These are phyloP conservation scores for Pantherophis guttatus DNA, from an alignment of 2,113 vertebrate genomes.

Conservation along the genomic window DNA sequence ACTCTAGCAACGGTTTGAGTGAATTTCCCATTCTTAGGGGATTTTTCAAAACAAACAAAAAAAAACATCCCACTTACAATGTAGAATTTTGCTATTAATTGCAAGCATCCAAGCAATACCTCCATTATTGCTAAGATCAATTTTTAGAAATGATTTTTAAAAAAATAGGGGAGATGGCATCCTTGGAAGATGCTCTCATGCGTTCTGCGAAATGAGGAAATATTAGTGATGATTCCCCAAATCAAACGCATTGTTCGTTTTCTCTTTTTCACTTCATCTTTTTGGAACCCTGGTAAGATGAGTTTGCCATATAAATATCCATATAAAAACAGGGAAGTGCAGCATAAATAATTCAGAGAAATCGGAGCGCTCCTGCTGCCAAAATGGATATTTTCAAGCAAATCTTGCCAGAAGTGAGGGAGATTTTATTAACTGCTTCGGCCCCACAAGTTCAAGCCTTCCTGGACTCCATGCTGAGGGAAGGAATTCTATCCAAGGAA, in stretches of 20 bases:
- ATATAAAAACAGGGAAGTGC: neutral
- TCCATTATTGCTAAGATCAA: neutral
- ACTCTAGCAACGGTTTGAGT: neutral
- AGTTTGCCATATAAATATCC: neutral
- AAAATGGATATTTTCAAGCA: slow-evolving; percentile 73
- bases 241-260: slow-evolving; percentile 14
- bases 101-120: neutral
- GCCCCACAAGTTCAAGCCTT: slow-evolving; percentile 55
- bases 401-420: slow-evolving; percentile 66
- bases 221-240: slow-evolving; percentile 18
- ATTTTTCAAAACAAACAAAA: neutral
- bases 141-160: neutral
- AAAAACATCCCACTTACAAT: neutral
- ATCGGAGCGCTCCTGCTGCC: neutral
- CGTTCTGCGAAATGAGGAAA: slow-evolving; percentile 62
- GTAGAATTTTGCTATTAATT: neutral
- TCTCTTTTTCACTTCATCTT: slow-evolving; percentile 62
- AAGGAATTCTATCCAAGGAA: slow-evolving; percentile 70
- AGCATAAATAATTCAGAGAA: neutral
- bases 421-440: slow-evolving; percentile 53
- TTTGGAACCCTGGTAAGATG: slow-evolving; percentile 54
- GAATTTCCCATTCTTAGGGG: neutral
- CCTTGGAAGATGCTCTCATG: slow-evolving; percentile 6
- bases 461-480: slow-evolving; percentile 64
- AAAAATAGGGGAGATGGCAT: neutral